Evolutionary conservation across 1,140 invertebrate species (phyloP).

Genomic region (Oscheius sp.): DNA sequence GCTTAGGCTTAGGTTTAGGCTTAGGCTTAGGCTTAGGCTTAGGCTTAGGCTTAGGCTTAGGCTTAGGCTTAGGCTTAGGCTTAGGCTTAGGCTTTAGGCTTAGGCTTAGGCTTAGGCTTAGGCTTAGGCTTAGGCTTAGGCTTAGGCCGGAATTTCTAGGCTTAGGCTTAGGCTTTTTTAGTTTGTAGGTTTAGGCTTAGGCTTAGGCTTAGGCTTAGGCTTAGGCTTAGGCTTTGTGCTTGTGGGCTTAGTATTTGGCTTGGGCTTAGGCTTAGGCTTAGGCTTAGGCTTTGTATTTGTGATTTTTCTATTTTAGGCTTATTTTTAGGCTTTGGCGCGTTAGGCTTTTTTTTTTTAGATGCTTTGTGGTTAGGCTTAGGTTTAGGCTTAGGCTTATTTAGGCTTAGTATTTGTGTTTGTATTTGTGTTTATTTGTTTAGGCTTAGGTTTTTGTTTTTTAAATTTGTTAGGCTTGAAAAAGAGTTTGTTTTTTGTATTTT

Average conservation of each 20-base stretch:
- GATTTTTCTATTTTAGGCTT: neutral
- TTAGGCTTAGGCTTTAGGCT: slow-evolving; percentile 33
- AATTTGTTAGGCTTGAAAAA: slow-evolving; percentile 16
- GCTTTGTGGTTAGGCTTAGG: slow-evolving; percentile 27
- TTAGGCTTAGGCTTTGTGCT: slow-evolving; percentile 18
- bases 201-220: slow-evolving; percentile 38
- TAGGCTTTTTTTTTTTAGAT: slow-evolving; percentile 1
- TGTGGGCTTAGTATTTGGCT: slow-evolving; percentile 26
- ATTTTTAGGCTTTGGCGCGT: slow-evolving; percentile 13
- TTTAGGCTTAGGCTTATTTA: slow-evolving; percentile 28
- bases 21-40: slow-evolving; percentile 27
- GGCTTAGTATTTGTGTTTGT: slow-evolving; percentile 15
- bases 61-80: slow-evolving; percentile 35
- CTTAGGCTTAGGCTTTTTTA: slow-evolving; percentile 13
- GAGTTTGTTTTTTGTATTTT: slow-evolving; percentile 16
- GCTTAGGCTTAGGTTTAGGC: slow-evolving; percentile 25
- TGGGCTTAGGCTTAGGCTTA: slow-evolving; percentile 28
- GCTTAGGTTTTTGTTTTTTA: slow-evolving; percentile 20
- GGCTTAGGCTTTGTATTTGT: slow-evolving; percentile 20
- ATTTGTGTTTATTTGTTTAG: slow-evolving; percentile 19
- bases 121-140: slow-evolving; percentile 38
- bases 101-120: slow-evolving; percentile 39
- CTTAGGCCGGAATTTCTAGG: slow-evolving; percentile 24
- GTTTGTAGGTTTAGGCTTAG: slow-evolving; percentile 30
- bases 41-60: slow-evolving; percentile 27